Conservation (phyloP, 2,113 vertebrate species). For the Eulemur macaco region DNA sequence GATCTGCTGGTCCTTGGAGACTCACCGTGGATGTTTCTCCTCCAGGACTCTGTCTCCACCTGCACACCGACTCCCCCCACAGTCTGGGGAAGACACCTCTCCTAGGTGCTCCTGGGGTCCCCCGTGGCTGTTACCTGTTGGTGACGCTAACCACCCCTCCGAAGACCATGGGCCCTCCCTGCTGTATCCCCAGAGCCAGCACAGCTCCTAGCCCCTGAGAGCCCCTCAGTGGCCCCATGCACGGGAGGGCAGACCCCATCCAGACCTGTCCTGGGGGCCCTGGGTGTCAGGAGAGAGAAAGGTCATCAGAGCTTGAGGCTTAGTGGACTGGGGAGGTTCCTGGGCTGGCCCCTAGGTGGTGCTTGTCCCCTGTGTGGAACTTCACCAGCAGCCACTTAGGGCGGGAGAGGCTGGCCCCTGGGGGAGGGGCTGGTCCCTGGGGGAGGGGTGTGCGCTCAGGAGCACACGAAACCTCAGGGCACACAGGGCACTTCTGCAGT, state of each 20-base stretch:
- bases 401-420: too few species aligned
- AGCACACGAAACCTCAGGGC: background rate
- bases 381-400: too few species aligned
- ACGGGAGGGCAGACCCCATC: background rate
- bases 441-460: background rate
- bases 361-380: background rate
- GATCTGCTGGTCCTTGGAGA: background rate
- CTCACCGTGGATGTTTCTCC: background rate
- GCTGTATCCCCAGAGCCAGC: background rate
- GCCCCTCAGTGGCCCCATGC: background rate
- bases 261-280: background rate
- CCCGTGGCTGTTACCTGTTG: background rate
- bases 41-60: background rate
- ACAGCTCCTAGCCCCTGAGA: background rate
- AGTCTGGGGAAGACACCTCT: background rate
- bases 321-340: background rate
- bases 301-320: too few species aligned
- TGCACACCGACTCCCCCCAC: background rate
- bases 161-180: background rate
- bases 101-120: accelerated
- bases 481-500: background rate
- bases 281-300: background rate
- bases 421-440: background rate
- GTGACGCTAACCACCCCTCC: background rate
- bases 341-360: background rate